These are phyloP conservation scores for Zaprionus ornatus DNA, from an alignment of 1,140 invertebrate species.

Conservation along the genomic window DNA sequence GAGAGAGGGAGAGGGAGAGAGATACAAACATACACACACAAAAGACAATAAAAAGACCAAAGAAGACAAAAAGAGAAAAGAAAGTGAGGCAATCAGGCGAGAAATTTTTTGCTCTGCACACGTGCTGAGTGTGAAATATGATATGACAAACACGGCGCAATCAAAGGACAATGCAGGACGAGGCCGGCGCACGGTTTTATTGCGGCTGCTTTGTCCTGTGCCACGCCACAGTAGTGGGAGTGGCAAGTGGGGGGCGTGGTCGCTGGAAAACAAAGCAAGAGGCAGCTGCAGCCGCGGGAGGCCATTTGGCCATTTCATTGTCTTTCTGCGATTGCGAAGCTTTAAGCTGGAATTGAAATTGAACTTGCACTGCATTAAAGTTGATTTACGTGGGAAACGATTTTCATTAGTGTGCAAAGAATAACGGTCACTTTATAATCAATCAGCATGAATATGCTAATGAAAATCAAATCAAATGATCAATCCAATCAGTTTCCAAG, in stretches of 20 bases:
- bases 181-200: slow-evolving; percentile 14
- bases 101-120: slow-evolving; percentile 34
- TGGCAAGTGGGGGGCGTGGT: neutral
- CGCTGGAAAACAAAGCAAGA: slow-evolving; percentile 12
- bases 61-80: slow-evolving; percentile 15
- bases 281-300: neutral
- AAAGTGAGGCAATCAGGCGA: slow-evolving; percentile 24
- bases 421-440: slow-evolving; percentile 32
- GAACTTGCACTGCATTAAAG: neutral
- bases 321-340: neutral
- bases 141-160: slow-evolving; percentile 52
- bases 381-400: neutral
- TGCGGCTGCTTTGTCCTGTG: slow-evolving; percentile 1
- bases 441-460: slow-evolving; percentile 71
- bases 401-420: neutral
- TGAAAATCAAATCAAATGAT: slow-evolving; percentile 71
- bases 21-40: neutral
- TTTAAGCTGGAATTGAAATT: slow-evolving; percentile 16
- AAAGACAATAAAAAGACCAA: neutral
- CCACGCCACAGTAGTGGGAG: neutral
- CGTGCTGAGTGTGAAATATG: slow-evolving; percentile 61
- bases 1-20: neutral
- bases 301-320: slow-evolving; percentile 1
- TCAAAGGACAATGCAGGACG: slow-evolving; percentile 27
- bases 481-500: slow-evolving; percentile 68